phyloP scores from a whole-genome alignment of 2,888 invertebrate species.

The Lysandra coridon region DNA sequence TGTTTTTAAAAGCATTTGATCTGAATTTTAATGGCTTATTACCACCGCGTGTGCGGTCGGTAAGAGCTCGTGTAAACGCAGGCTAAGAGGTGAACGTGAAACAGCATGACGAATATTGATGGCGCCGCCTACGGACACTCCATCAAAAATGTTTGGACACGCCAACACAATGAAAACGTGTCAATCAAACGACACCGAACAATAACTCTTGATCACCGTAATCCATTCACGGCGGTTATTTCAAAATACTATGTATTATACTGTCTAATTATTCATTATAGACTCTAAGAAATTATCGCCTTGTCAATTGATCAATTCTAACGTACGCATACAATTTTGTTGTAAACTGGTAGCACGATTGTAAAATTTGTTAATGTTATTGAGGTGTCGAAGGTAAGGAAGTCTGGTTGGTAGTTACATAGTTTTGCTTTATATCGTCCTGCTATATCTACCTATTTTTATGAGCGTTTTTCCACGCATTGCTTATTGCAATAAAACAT shows the following conservation, averaged over 20 bases:
- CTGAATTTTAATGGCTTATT: constrained; percentile 1
- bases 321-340: not conserved
- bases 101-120: constrained; percentile 64
- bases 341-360: constrained; percentile 5
- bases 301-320: not conserved
- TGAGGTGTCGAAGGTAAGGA: not conserved
- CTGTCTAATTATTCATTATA: constrained; percentile 24
- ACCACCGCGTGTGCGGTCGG: not conserved
- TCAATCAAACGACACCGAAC: constrained; percentile 44
- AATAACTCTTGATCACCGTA: constrained; percentile 36
- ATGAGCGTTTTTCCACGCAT: too few species aligned
- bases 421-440: not conserved
- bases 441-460: too few species aligned
- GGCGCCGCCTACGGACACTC: constrained; percentile 61
- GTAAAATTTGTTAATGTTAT: constrained; percentile 14
- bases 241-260: constrained; percentile 23
- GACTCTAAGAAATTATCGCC: constrained; percentile 13
- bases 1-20: not conserved
- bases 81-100: constrained; percentile 52
- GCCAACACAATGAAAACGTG: constrained; percentile 51
- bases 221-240: constrained; percentile 23
- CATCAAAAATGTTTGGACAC: constrained; percentile 54
- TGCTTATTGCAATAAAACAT: too few species aligned
- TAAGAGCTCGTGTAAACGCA: not conserved
- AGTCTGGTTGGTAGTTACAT: not conserved